Evolutionary conservation across 2,888 invertebrate species (phyloP).

Genomic region (Antitype chi): DNA sequence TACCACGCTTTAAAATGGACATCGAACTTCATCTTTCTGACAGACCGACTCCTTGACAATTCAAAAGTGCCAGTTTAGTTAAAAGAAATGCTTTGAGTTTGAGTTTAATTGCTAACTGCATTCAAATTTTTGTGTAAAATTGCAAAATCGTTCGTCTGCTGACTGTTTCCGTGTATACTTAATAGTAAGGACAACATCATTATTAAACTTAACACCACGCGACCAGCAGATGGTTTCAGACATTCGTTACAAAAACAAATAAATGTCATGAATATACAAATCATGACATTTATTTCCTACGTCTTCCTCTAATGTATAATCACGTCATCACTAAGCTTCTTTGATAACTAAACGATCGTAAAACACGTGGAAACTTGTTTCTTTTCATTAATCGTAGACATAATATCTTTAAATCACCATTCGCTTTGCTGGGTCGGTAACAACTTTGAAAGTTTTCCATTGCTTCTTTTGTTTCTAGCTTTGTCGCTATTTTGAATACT

Average conservation of each 20-base stretch:
- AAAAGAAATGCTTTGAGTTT: no score
- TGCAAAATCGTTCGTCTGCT: no score
- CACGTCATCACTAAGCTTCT: slow-evolving; percentile 7
- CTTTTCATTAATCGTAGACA: slow-evolving; percentile 19
- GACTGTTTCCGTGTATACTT: no score
- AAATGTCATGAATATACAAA: not conserved
- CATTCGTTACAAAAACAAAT: slow-evolving; percentile 4
- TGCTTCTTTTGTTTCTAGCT: not conserved
- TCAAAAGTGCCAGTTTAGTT: no score
- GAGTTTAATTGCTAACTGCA: no score
- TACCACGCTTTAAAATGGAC: no score
- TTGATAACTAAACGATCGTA: slow-evolving; percentile 2
- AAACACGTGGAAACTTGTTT: slow-evolving; percentile 31
- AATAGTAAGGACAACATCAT: no score
- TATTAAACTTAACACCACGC: no score
- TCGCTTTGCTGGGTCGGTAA: not conserved
- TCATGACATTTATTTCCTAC: not conserved
- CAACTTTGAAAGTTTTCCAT: not conserved
- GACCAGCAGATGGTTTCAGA: not conserved
- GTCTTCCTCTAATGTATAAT: not conserved
- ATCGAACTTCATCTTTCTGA: no score
- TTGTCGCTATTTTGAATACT: not conserved
- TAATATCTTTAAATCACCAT: slow-evolving; percentile 18
- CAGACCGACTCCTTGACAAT: no score
- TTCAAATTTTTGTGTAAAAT: no score